These are phyloP conservation scores for Periophthalmus modestus DNA, from an alignment of 2,113 vertebrate species.

Conservation along the genomic window DNA sequence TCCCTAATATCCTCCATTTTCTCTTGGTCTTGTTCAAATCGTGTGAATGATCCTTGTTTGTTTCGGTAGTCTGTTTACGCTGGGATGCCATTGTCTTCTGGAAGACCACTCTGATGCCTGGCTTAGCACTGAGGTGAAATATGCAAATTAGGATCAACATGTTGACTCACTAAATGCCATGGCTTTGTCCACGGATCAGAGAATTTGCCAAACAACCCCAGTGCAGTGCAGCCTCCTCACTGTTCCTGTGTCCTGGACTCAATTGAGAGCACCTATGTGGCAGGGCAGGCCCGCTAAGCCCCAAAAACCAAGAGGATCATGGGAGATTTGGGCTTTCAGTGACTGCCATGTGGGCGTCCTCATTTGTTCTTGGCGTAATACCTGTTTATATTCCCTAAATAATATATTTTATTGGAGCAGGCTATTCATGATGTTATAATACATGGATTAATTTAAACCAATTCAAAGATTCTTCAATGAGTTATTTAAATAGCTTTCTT, in stretches of 20 bases:
- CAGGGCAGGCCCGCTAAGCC: constrained; percentile 44
- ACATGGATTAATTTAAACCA: neutral
- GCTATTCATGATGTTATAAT: neutral
- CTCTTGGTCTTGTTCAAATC: constrained; percentile 35
- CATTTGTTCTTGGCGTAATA: constrained; percentile 13
- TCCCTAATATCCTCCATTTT: neutral
- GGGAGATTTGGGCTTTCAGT: constrained; percentile 31
- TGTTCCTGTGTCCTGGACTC: constrained; percentile 30
- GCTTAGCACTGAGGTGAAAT: constrained; percentile 47
- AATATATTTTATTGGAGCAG: constrained; percentile 18
- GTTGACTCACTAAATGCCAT: constrained; percentile 45
- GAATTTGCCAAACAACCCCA: constrained; percentile 29
- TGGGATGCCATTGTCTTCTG: constrained; percentile 36
- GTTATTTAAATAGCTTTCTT: too few relatives aligned
- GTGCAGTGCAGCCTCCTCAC: constrained; percentile 22
- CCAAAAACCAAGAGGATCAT: constrained; percentile 35
- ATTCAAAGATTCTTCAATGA: too few relatives aligned
- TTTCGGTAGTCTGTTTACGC: constrained; percentile 25
- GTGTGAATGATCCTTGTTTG: constrained; percentile 39
- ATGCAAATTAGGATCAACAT: constrained; percentile 59
- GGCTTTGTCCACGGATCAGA: constrained; percentile 35
- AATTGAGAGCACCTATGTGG: constrained; percentile 41
- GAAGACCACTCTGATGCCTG: constrained; percentile 20
- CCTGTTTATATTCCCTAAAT: constrained; percentile 15
- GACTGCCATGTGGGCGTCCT: constrained; percentile 36